Conservation (phyloP, 2,888 invertebrate genomes). For the Synergus gifuensis region DNA sequence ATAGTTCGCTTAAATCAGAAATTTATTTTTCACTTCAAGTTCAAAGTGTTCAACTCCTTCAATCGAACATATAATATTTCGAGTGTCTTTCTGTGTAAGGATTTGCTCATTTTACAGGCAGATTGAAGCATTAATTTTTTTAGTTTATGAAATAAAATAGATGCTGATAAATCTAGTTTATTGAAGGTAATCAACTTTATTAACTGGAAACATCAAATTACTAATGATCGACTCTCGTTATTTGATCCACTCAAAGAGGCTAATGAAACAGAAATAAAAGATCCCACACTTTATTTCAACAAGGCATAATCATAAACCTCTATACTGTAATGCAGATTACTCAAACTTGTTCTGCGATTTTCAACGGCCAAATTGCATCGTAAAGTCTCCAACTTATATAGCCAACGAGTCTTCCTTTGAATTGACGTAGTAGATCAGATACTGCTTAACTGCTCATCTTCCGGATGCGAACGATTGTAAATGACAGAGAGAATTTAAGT, state of each 20-base stretch:
- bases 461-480: slow-evolving; percentile 20
- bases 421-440: slow-evolving; percentile 24
- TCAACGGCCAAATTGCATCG: slow-evolving; percentile 18
- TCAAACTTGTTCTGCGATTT: slow-evolving; percentile 27
- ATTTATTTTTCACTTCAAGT: too few relatives aligned
- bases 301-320: not conserved
- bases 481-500: slow-evolving; percentile 26
- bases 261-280: not conserved
- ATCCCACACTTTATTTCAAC: not conserved
- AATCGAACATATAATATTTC: too few relatives aligned
- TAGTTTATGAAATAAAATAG: not conserved
- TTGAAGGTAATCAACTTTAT: slow-evolving; percentile 71
- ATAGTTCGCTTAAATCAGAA: too few relatives aligned
- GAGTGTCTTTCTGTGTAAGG: not conserved
- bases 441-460: slow-evolving; percentile 5
- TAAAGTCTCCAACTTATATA: not conserved
- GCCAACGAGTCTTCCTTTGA: slow-evolving; percentile 2
- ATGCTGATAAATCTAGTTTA: not conserved
- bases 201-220: not conserved
- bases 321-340: not conserved
- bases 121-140: not conserved
- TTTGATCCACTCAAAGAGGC: not conserved
- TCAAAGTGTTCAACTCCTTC: too few relatives aligned
- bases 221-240: not conserved
- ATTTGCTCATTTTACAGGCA: not conserved